Base-by-base conservation (phyloP, 2,113 vertebrate species). In the Gobius niger region DNA sequence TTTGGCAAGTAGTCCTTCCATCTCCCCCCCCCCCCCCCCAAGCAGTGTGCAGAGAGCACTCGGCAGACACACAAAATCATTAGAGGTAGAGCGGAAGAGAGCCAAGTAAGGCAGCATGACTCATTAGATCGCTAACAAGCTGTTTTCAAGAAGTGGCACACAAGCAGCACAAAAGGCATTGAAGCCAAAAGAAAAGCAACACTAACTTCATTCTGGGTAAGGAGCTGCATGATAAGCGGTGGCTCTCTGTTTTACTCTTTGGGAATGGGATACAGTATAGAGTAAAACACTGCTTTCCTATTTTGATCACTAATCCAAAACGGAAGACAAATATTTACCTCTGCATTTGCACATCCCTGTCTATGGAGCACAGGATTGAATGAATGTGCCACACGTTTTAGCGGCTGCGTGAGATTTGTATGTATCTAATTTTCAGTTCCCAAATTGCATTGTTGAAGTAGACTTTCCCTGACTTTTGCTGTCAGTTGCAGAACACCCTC, bases 401-500 rank as follows among this genome's bases (percentile, higher is more conserved):
- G n/a, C n/a, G n/a, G 24, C 5, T 34, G 3, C 24, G 1, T 24
- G 3, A 24, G 24, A 24, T 24, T 34, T 34, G 24, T 34, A 34
- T 34, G 24, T 34, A 34, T 34, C 24, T 4, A 34, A 34, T 34
- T 34, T 34, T 34, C 24, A 4, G 24, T 34, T 34, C 24, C 24
- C 24, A 34, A 34, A 34, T 34, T 34, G 5, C 24, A 34, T 34
- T 34, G 24, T 34, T 34, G 24, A 34, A 34, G 24, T 34, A 34
- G 24, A 34, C 5, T 86, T 49, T 73, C 67, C 67, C 78, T 75
- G 78, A 82, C 52, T 86, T 75, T 79, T 84, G 63, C 72, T 72
- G 12, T 16, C 64, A 47, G 65, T 71, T 67, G 72, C 62, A 46
- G 18, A 44, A 8, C 56, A 62, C 42, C 50, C 68, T 7, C 52